These are phyloP conservation scores for Dilophus febrilis DNA, from an alignment of 2,888 invertebrate genomes.

Conservation along the genomic window DNA sequence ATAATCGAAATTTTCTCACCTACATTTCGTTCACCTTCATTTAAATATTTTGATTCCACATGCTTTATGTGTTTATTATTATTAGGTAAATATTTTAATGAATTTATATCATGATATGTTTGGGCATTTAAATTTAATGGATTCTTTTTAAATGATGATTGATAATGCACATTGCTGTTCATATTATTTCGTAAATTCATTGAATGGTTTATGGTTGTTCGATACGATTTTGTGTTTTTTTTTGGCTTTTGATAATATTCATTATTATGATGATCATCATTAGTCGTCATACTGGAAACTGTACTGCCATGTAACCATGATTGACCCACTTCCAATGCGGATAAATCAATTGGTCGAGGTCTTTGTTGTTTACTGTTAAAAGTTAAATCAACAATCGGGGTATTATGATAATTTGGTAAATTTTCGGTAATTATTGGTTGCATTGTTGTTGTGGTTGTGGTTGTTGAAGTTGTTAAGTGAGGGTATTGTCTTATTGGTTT, in stretches of 20 bases:
- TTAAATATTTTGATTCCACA: too few species aligned
- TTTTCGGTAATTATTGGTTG: not conserved
- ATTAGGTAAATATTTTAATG: conserved; percentile 17
- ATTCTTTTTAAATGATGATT: too few species aligned
- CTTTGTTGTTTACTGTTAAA: conserved; percentile 21
- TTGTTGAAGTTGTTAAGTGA: too few species aligned
- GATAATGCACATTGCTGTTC: too few species aligned
- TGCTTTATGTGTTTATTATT: too few species aligned
- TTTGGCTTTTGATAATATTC: conserved; percentile 22
- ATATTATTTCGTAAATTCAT: too few species aligned
- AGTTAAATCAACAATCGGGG: conserved; percentile 8
- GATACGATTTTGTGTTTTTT: conserved; percentile 5
- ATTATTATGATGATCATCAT: conserved; percentile 21
- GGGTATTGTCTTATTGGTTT: not conserved
- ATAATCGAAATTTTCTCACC: too few species aligned
- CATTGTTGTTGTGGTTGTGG: not conserved
- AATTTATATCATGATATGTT: conserved; percentile 28
- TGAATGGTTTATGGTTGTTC: conserved; percentile 17
- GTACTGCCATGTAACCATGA: conserved; percentile 22
- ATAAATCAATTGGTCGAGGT: conserved; percentile 15
- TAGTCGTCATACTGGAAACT: conserved; percentile 17
- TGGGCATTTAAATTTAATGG: too few species aligned
- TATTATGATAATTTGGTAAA: not conserved
- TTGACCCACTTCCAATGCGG: conserved; percentile 11
- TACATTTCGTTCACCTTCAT: too few species aligned